Percentiles rank a stretch among this genome's conserved stretches.
Evolutionary conservation across 1,140 invertebrate genomes (phyloP).

Genomic region (Melipona quadrifasciata): DNA sequence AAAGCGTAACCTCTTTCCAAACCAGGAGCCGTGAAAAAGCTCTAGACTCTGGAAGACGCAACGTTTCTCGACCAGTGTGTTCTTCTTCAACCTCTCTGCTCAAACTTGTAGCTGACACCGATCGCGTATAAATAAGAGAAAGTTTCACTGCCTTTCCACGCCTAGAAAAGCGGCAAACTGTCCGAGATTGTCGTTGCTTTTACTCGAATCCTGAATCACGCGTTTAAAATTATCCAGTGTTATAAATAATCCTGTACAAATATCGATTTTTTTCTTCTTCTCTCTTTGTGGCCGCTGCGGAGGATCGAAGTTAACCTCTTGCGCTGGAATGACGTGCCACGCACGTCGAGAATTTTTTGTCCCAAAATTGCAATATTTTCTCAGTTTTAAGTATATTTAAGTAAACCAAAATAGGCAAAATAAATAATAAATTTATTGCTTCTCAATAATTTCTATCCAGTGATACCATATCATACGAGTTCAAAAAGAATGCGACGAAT

Average conservation of each 20-base stretch:
- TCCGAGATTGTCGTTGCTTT: neutral
- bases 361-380: too few species aligned
- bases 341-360: too few species aligned
- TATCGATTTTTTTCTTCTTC: neutral
- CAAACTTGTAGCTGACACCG: neutral
- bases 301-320: neutral
- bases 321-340: too few species aligned
- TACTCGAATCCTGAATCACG: neutral
- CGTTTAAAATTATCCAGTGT: neutral
- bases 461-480: too few species aligned
- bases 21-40: neutral
- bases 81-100: neutral
- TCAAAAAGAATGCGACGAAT: too few species aligned
- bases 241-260: conserved; percentile 5
- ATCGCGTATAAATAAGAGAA: neutral
- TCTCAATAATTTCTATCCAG: too few species aligned
- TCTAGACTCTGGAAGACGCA: too few species aligned
- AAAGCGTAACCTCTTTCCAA: neutral
- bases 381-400: too few species aligned
- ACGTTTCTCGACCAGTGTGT: neutral
- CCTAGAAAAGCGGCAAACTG: neutral
- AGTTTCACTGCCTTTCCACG: conserved; percentile 7
- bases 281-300: neutral
- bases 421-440: too few species aligned
- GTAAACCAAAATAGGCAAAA: too few species aligned